These are phyloP conservation scores for Peromyscus melanophrys DNA, from an alignment of 2,797 vertebrate genomes.

Conservation along the genomic window DNA sequence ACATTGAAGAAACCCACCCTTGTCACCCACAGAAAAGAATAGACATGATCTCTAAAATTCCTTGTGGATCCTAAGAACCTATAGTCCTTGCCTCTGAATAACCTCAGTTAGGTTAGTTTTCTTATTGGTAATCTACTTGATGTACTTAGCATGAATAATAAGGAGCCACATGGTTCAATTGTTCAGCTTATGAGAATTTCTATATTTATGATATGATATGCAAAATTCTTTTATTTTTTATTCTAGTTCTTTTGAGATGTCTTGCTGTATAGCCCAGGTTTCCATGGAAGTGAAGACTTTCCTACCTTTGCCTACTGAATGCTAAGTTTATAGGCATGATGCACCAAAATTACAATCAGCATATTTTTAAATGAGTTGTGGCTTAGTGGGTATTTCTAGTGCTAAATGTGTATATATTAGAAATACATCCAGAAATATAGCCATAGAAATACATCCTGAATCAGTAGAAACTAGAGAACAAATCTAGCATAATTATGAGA, in stretches of 20 bases:
- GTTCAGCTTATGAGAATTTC: not conserved
- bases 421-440: not conserved
- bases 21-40: not conserved
- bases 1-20: not conserved
- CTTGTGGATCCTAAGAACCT: not conserved
- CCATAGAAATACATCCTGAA: not conserved
- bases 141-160: not conserved
- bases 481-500: not conserved
- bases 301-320: not conserved
- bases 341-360: not conserved
- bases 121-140: conserved; percentile 1
- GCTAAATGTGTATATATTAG: not conserved
- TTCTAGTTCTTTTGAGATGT: not conserved
- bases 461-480: not conserved
- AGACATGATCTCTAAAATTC: not conserved
- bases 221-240: not conserved
- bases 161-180: not conserved
- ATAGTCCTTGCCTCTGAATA: not conserved
- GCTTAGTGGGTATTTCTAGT: not conserved
- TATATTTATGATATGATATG: not conserved
- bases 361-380: conserved; percentile 10
- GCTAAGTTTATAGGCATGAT: not conserved
- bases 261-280: not conserved
- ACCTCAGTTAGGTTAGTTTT: not conserved
- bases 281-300: not conserved